These are phyloP conservation scores for Crypturellus tataupa DNA, from an alignment of 2,797 vertebrate species.

Conservation along the genomic window DNA sequence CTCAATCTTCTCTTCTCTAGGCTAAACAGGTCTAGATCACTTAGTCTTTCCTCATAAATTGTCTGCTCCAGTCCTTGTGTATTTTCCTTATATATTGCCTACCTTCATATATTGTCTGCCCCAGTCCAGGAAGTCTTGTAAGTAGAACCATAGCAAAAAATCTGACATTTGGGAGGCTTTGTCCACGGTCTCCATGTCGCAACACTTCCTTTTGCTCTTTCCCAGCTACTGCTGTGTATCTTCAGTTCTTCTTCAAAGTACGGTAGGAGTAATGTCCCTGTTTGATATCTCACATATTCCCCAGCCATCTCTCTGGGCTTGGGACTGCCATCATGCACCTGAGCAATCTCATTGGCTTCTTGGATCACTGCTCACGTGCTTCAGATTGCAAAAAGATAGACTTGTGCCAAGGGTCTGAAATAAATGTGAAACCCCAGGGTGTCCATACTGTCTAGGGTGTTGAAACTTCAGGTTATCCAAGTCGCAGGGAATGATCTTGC, in stretches of 20 bases:
- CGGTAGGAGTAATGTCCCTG: not conserved
- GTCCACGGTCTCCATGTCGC: not conserved
- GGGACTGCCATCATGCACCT: rapidly evolving
- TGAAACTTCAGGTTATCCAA: not conserved
- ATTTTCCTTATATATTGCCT: too few species aligned
- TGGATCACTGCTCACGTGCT: not conserved
- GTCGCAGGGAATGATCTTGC: not conserved
- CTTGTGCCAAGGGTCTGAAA: not conserved
- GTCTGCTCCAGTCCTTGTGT: too few species aligned
- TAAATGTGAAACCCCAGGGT: not conserved
- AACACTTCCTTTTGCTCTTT: not conserved
- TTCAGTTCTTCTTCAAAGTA: not conserved
- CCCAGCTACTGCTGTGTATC: not conserved
- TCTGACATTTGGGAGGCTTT: not conserved
- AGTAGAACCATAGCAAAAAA: not conserved
- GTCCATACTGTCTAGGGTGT: not conserved
- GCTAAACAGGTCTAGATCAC: too few species aligned
- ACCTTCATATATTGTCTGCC: not conserved
- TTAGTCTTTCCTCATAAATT: too few species aligned
- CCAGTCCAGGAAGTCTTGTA: not conserved
- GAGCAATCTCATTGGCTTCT: not conserved
- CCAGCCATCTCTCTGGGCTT: not conserved
- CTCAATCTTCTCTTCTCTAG: too few species aligned
- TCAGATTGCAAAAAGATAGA: not conserved
- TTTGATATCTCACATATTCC: not conserved